Evolutionary conservation across 2,888 invertebrate genomes (phyloP).

Genomic region (Hetaerina titia): DNA sequence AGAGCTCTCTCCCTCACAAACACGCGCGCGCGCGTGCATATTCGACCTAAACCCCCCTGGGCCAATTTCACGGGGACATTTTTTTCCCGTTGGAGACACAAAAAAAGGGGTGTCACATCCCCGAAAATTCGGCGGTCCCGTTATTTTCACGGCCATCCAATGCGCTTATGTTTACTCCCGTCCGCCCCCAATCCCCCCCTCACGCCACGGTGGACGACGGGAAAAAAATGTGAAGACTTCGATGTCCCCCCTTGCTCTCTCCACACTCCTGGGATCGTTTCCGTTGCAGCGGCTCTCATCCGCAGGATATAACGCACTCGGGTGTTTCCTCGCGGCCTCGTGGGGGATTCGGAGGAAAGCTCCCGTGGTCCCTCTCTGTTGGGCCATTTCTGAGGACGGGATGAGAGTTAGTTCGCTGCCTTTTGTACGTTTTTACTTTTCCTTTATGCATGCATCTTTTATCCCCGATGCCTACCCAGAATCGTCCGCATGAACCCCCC

Average conservation of each 20-base stretch:
- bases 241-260: neutral
- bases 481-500: neutral
- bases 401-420: neutral
- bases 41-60: neutral
- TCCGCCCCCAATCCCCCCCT: neutral
- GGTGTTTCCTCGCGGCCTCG: neutral
- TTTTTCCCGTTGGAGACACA: neutral
- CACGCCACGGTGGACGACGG: neutral
- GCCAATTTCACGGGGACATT: neutral
- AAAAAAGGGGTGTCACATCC: neutral
- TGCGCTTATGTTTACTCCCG: too few relatives aligned
- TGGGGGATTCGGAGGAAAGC: neutral
- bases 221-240: neutral
- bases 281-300: neutral
- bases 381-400: neutral
- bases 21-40: too few relatives aligned
- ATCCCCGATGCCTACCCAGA: neutral
- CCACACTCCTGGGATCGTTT: too few relatives aligned
- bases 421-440: neutral
- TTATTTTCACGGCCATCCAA: neutral
- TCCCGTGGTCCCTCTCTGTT: neutral
- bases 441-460: constrained; percentile 13
- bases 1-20: too few relatives aligned
- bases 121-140: neutral
- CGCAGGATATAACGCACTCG: neutral